phyloP scores from a whole-genome alignment of 1,140 invertebrate species.

The Reticulitermes speratus region DNA sequence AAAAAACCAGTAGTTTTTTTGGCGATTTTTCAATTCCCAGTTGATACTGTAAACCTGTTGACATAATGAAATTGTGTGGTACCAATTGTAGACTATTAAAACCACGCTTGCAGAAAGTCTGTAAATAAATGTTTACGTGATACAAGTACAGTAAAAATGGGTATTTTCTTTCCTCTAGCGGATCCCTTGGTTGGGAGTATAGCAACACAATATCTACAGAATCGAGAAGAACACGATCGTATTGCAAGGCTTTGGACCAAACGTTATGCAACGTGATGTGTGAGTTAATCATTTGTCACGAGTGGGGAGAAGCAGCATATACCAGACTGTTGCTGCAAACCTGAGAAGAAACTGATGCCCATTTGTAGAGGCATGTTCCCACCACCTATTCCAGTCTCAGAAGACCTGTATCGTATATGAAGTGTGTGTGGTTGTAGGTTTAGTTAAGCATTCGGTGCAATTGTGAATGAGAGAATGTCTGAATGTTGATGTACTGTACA shows the following conservation, averaged over 20 bases:
- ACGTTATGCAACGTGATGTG: slow-evolving; percentile 88
- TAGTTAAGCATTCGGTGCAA: neutral
- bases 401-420: neutral
- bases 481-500: slow-evolving; percentile 10
- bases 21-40: too few species aligned
- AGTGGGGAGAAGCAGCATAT: neutral
- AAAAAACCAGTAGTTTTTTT: too few species aligned
- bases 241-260: slow-evolving; percentile 98
- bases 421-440: slow-evolving; percentile 17
- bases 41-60: too few species aligned
- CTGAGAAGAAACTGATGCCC: neutral
- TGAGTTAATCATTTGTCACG: neutral
- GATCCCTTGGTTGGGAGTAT: slow-evolving; percentile 98
- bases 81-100: too few species aligned
- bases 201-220: slow-evolving; percentile 96
- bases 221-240: slow-evolving; percentile 95
- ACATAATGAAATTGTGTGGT: too few species aligned
- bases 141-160: neutral
- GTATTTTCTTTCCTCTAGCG: slow-evolving; percentile 56
- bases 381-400: slow-evolving; percentile 8
- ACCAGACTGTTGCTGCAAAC: slow-evolving; percentile 21
- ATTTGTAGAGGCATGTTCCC: slow-evolving; percentile 6
- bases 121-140: too few species aligned
- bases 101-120: too few species aligned
- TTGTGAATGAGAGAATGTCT: slow-evolving; percentile 11